phyloP scores from a whole-genome alignment of 2,113 vertebrate species.

The Ptyas mucosa region DNA sequence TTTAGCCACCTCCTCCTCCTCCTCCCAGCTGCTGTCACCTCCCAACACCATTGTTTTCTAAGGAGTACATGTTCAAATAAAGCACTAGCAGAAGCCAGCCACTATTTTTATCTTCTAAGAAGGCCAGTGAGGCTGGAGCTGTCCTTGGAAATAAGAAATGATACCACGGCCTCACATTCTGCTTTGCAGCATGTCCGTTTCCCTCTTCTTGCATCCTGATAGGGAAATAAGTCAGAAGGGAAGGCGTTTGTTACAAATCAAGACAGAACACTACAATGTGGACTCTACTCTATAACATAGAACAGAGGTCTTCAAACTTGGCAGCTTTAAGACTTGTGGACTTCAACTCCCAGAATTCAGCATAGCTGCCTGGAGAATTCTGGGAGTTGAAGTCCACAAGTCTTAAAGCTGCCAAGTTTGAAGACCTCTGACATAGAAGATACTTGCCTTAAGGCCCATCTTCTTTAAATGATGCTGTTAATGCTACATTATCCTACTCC shows the following conservation, averaged over 20 bases:
- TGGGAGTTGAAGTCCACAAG: too few species aligned
- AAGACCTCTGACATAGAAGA: not conserved
- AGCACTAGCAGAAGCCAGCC: not conserved
- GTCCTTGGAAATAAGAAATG: not conserved
- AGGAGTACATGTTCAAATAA: not conserved
- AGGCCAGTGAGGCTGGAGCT: not conserved
- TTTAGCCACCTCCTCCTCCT: not conserved
- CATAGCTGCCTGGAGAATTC: too few species aligned
- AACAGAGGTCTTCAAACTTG: not conserved
- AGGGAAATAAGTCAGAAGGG: not conserved
- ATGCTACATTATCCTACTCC: not conserved
- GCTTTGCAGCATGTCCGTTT: not conserved
- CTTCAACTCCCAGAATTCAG: too few species aligned
- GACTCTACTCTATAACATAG: not conserved
- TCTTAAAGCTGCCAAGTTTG: too few species aligned
- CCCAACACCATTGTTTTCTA: not conserved
- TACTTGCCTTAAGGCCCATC: not conserved
- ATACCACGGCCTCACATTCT: not conserved
- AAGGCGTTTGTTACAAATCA: not conserved
- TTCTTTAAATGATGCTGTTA: not conserved
- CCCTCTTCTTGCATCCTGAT: not conserved
- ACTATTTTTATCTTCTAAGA: not conserved
- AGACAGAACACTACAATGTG: not conserved
- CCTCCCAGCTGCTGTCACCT: not conserved
- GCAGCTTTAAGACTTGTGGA: too few species aligned